Conservation (phyloP, 1,140 invertebrate species). For the Varroa destructor region DNA sequence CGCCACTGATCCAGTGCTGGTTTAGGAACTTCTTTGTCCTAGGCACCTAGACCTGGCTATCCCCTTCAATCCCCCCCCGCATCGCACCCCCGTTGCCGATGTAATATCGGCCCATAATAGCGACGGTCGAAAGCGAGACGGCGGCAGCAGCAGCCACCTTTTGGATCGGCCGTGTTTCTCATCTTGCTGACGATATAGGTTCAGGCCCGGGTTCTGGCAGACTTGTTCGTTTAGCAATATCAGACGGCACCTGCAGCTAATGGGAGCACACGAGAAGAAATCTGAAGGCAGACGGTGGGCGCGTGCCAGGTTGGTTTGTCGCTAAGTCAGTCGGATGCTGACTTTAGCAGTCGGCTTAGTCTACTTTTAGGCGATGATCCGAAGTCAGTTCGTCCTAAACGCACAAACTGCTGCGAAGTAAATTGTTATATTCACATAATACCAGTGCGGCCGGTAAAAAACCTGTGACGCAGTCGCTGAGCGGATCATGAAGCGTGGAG, state of each 20-base stretch:
- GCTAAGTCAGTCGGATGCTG: background rate
- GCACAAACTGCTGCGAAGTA: background rate
- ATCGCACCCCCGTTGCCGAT: background rate
- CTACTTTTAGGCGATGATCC: background rate
- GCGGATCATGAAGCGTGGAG: too few species aligned
- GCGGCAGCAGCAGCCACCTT: background rate
- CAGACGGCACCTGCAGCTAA: conserved; percentile 26
- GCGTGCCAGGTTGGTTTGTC: conserved; percentile 20
- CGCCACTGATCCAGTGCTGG: too few species aligned
- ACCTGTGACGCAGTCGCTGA: too few species aligned
- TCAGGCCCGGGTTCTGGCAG: background rate
- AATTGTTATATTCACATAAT: background rate
- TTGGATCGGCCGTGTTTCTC: background rate
- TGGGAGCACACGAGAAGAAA: conserved; percentile 7
- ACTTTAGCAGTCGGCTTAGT: background rate
- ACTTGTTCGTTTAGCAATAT: background rate
- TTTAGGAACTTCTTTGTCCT: too few species aligned
- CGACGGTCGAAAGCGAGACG: background rate
- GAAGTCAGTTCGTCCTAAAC: background rate
- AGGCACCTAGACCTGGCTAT: too few species aligned
- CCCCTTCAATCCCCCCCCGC: too few species aligned
- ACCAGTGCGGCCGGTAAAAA: too few species aligned
- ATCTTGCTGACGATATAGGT: background rate
- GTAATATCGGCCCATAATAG: conserved; percentile 8
- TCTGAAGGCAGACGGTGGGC: conserved; percentile 11